These are phyloP conservation scores for Trypoxylus dichotomus DNA, from an alignment of 1,140 invertebrate genomes.

Conservation along the genomic window DNA sequence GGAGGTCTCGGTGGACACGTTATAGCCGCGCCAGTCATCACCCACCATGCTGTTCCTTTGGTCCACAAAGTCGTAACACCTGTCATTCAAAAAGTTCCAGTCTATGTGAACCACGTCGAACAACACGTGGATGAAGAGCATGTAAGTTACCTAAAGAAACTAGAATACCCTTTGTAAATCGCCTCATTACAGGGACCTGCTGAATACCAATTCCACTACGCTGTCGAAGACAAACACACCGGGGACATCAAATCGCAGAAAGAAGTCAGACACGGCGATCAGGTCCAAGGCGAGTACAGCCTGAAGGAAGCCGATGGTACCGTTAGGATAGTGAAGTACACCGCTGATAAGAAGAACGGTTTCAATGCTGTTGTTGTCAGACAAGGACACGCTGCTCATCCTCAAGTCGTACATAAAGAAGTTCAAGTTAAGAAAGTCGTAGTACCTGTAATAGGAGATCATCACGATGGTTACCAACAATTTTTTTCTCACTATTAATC, in stretches of 20 bases:
- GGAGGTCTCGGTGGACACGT: not conserved
- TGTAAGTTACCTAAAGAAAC: not conserved
- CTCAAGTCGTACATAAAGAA: slow-evolving; percentile 1
- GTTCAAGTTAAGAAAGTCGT: not conserved
- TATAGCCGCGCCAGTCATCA: not conserved
- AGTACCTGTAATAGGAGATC: not conserved
- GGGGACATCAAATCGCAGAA: slow-evolving; percentile 15
- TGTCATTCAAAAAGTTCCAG: not conserved
- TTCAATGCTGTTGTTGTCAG: slow-evolving; percentile 16
- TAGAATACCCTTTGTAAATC: not conserved
- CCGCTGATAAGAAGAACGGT: slow-evolving; percentile 6
- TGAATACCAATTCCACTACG: slow-evolving; percentile 1
- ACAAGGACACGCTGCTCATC: slow-evolving; percentile 11
- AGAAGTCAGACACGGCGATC: not conserved
- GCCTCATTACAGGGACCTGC: not conserved
- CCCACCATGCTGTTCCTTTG: not conserved
- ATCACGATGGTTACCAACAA: not conserved
- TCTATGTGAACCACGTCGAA: not conserved
- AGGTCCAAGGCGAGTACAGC: not conserved
- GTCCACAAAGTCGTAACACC: not conserved
- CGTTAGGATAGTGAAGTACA: not conserved
- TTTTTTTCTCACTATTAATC: not conserved
- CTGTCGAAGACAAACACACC: not conserved
- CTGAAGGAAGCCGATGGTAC: slow-evolving; percentile 22
- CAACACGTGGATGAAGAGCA: not conserved